Evolutionary conservation across 2,888 invertebrate genomes (phyloP).

Genomic region (Cantharis flavilabris): DNA sequence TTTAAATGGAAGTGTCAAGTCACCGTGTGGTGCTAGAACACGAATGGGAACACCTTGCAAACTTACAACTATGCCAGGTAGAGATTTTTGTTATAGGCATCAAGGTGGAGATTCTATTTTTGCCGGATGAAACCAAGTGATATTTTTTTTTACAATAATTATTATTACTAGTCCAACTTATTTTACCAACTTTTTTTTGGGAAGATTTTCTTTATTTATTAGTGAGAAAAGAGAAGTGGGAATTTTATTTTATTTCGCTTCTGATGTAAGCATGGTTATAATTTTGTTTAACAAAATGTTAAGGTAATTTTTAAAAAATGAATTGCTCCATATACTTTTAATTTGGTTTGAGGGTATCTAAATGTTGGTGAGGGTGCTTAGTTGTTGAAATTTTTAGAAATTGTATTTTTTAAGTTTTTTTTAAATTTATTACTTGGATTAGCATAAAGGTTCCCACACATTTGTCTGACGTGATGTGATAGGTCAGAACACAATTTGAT

Average conservation of each 20-base stretch:
- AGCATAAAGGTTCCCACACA: no score
- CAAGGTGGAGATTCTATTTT: constrained; percentile 50
- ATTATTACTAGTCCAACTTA: background rate
- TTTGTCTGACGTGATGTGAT: no score
- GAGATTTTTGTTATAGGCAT: constrained; percentile 52
- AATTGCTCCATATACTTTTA: no score
- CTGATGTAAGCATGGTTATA: background rate
- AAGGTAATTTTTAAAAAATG: no score
- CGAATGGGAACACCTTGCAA: constrained; percentile 52
- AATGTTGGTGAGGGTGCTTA: no score
- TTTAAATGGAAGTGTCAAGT: constrained; percentile 40
- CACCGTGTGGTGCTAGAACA: constrained; percentile 48
- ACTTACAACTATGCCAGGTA: constrained; percentile 44
- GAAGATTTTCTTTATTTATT: background rate
- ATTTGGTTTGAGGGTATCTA: no score
- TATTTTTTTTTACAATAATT: background rate
- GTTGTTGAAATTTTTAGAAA: no score
- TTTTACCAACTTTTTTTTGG: background rate
- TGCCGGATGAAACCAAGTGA: constrained; percentile 3
- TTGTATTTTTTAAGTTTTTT: no score
- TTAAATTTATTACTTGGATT: no score
- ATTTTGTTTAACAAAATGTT: no score
- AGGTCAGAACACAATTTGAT: no score
- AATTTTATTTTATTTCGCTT: background rate
- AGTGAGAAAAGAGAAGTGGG: background rate